Conservation (phyloP, 2,797 vertebrate species). For the Monodelphis domestica region DNA sequence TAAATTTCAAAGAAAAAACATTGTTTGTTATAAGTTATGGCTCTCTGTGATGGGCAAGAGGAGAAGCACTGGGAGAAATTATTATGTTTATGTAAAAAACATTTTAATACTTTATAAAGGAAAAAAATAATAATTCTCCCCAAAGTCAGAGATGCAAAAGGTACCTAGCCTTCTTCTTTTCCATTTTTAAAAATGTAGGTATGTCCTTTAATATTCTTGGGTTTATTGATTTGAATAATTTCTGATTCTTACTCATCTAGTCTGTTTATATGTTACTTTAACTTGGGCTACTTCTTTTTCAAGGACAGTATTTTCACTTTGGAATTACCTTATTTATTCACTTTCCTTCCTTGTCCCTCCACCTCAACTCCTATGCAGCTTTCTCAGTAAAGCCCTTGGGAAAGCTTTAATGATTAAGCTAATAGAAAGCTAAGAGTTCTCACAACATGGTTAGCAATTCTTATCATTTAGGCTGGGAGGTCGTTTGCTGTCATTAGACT, state of each 20-base stretch:
- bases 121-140: too few relatives aligned
- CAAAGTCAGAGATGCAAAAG: background rate
- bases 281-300: background rate
- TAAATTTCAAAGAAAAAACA: too few relatives aligned
- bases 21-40: too few relatives aligned
- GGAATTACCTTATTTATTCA: background rate
- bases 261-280: background rate
- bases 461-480: background rate
- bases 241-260: background rate
- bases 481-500: background rate
- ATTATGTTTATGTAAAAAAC: too few relatives aligned
- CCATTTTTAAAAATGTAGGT: background rate
- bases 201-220: background rate
- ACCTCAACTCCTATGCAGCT: background rate
- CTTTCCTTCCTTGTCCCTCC: background rate
- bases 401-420: background rate
- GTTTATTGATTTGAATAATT: background rate
- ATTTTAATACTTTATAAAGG: too few relatives aligned
- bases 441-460: background rate
- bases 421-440: background rate
- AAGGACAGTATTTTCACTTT: background rate
- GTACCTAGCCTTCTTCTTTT: background rate
- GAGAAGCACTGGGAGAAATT: too few relatives aligned
- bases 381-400: background rate
- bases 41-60: too few relatives aligned